A percentile compares a stretch with the other conserved stretches of the same genome.
Conservation (phyloP, 2,797 vertebrate genomes). For the Ptychadena robeensis region DNA sequence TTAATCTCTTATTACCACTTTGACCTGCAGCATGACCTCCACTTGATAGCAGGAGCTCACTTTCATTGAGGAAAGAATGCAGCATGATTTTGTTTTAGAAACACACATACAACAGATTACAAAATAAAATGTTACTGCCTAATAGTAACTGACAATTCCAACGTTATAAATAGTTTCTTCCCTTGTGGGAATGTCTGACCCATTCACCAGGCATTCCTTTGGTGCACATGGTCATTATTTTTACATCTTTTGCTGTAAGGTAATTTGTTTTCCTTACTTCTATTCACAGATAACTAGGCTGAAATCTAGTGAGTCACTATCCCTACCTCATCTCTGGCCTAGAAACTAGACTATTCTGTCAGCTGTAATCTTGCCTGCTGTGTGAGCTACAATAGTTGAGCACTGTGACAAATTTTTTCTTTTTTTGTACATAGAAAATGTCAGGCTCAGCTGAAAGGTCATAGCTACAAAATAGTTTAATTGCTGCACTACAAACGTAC, state of each 20-base stretch:
- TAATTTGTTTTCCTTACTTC: constrained; percentile 35
- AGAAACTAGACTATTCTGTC: constrained; percentile 45
- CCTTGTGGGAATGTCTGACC: background rate
- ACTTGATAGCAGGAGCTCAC: too few relatives aligned
- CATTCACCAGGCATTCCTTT: background rate
- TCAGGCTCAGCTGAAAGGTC: constrained; percentile 44
- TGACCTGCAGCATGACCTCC: too few relatives aligned
- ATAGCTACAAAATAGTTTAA: constrained; percentile 23
- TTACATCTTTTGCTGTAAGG: constrained; percentile 42
- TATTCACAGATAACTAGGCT: constrained; percentile 24
- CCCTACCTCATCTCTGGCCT: constrained; percentile 23
- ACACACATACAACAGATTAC: background rate
- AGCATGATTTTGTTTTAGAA: too few relatives aligned
- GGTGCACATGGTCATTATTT: constrained; percentile 32
- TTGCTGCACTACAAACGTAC: background rate
- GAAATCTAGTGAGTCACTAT: constrained; percentile 48
- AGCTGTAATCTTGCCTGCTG: constrained; percentile 54
- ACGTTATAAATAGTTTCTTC: background rate
- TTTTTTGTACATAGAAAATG: constrained; percentile 41
- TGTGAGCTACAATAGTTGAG: constrained; percentile 45
- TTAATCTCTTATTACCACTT: too few relatives aligned
- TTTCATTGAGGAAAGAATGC: too few relatives aligned
- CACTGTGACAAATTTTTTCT: constrained; percentile 44
- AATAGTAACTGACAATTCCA: constrained; percentile 7
- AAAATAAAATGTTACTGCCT: background rate